phyloP scores from a whole-genome alignment of 2,888 invertebrate genomes.

The Cephus pygmeus region DNA sequence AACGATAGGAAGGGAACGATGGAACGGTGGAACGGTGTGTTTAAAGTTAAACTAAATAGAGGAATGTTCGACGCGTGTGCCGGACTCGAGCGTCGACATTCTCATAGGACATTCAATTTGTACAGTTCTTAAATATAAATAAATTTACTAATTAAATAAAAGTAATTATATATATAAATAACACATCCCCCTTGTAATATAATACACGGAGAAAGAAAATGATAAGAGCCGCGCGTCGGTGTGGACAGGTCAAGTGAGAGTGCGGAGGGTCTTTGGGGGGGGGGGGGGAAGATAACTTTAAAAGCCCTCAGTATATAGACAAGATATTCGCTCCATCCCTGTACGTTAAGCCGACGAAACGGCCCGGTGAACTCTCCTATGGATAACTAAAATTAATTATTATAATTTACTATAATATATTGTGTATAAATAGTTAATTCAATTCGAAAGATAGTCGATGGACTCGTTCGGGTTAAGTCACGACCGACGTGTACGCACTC shows the following conservation, averaged over 20 bases:
- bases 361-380: slow-evolving; percentile 29
- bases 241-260: neutral
- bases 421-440: slow-evolving; percentile 66
- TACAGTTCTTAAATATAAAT: slow-evolving; percentile 66
- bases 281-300: neutral
- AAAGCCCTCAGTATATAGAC: neutral
- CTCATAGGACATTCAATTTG: slow-evolving; percentile 66
- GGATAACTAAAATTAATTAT: slow-evolving; percentile 50
- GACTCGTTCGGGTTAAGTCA: slow-evolving; percentile 16
- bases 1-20: neutral
- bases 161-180: slow-evolving; percentile 50
- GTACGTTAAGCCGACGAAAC: slow-evolving; percentile 11
- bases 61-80: slow-evolving; percentile 43
- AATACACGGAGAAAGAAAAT: slow-evolving; percentile 28
- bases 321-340: neutral
- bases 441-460: slow-evolving; percentile 39
- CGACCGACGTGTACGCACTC: neutral
- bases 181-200: slow-evolving; percentile 45
- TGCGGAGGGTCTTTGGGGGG: neutral
- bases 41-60: slow-evolving; percentile 11
- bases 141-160: slow-evolving; percentile 63
- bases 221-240: slow-evolving; percentile 7
- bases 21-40: slow-evolving; percentile 12
- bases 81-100: slow-evolving; percentile 56
- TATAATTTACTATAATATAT: slow-evolving; percentile 65